Base-by-base conservation (phyloP, 2,113 vertebrate species). In the Cebidichthys violaceus region DNA sequence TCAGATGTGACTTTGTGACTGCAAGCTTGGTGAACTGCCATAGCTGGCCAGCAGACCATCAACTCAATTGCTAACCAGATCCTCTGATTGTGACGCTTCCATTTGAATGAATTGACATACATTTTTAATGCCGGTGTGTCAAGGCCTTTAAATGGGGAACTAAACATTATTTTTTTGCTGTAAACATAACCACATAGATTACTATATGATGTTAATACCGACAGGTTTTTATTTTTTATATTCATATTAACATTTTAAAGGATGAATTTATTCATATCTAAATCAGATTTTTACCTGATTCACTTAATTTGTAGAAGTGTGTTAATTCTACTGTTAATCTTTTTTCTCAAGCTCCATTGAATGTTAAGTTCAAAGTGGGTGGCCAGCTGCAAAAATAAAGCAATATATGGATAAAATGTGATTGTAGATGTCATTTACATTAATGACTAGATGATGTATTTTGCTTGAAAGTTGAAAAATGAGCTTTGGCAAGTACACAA, bases 401-500 rank as follows among this genome's bases (percentile, higher is more conserved):
- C n/a, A 27, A 27, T 27, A 27, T 18, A 52, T 52, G 2, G 24
- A 24, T 37, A 20, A 37, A 67, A 59, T 8, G 37, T 43, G 27
- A 73, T 39, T 60, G 62, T 69, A 57, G 9, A 71, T 37, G 50
- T 29, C 1, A 68, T 77, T 74, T 75, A 24, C 68, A 59, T 76
- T 15, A 52, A 65, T 54, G 9, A 22, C 27, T 33, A 3, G 10
- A 33, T 65, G 20, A 50, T 60, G 33, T 2, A 14, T 71, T 70
- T 66, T 9, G 11, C 10, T 37, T 67, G 35, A 69, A 24, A 43
- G 35, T 50, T 52, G 39, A 20, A 81, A 81, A 29, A 35, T 47
- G 18, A 15, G 6, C 9, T 15, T 6, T 35, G 11, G n/a, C 22
- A 37, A 70, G 35, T 66, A 31, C 37, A 41, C 33, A 27, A 18